These are phyloP conservation scores for Metallyticus violacea DNA, from an alignment of 2,888 invertebrate genomes.

Conservation along the genomic window DNA sequence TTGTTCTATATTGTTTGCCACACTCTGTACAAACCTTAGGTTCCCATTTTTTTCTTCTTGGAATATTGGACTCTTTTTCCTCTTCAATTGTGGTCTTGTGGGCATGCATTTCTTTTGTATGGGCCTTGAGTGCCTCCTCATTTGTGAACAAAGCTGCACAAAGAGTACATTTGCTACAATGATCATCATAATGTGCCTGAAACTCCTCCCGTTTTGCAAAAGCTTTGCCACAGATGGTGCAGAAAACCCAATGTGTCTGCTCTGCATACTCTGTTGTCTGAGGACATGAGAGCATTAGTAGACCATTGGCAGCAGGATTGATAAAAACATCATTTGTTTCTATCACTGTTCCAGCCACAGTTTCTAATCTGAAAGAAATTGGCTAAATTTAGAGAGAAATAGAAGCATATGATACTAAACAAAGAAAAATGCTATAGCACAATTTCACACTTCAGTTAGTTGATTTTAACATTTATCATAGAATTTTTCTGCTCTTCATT, in stretches of 20 bases:
- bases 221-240: slow-evolving; percentile 47
- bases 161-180: slow-evolving; percentile 45
- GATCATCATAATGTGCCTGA: slow-evolving; percentile 46
- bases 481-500: no score
- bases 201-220: slow-evolving; percentile 43
- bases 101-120: slow-evolving; percentile 43
- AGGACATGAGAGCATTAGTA: slow-evolving; percentile 31
- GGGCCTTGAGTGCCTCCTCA: slow-evolving; percentile 46
- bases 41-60: slow-evolving; percentile 43
- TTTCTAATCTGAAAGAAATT: neutral
- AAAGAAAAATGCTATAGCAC: neutral
- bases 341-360: neutral
- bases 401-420: neutral
- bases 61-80: neutral
- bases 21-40: slow-evolving; percentile 55
- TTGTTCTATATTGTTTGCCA: slow-evolving; percentile 57
- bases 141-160: slow-evolving; percentile 51
- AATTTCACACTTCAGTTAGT: no score
- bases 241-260: slow-evolving; percentile 39
- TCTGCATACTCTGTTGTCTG: slow-evolving; percentile 23
- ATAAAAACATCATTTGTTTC: slow-evolving; percentile 7
- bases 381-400: neutral
- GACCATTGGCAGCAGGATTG: slow-evolving; percentile 31
- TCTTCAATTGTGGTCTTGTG: neutral
- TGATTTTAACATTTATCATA: no score